These are phyloP conservation scores for Tachypleus tridentatus DNA, from an alignment of 1,140 invertebrate genomes.

Conservation along the genomic window DNA sequence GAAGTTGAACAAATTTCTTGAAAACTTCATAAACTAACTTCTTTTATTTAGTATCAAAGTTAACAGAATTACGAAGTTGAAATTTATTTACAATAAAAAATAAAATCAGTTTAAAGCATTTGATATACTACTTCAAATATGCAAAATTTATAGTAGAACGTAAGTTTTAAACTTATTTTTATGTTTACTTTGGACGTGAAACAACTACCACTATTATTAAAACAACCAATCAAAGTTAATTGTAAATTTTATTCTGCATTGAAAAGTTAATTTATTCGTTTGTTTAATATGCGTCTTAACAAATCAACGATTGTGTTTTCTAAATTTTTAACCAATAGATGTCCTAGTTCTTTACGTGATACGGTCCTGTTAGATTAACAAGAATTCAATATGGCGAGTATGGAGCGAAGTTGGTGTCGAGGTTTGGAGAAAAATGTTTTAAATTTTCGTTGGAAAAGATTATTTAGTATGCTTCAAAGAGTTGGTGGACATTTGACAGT, in stretches of 20 bases:
- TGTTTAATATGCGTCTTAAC: background rate
- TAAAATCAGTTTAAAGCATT: conserved; percentile 3
- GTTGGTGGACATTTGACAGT: conserved; percentile 13
- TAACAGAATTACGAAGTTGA: conserved; percentile 21
- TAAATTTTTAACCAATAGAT: background rate
- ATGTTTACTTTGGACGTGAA: background rate
- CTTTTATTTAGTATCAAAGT: background rate
- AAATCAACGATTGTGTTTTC: background rate
- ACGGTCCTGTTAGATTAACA: background rate
- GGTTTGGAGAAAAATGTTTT: too few species aligned
- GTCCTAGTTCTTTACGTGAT: background rate
- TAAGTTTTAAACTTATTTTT: background rate
- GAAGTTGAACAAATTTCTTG: conserved; percentile 3
- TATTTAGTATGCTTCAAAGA: background rate
- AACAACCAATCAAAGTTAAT: background rate
- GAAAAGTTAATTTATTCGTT: background rate
- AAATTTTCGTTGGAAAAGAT: too few species aligned
- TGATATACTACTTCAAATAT: background rate
- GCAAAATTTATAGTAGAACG: background rate
- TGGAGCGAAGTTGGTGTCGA: background rate
- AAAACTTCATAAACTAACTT: too few species aligned
- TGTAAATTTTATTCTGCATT: background rate
- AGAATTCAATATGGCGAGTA: background rate
- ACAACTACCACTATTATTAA: background rate
- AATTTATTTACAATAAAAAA: conserved; percentile 14